Percentiles rank a stretch among this genome's conserved stretches.
These are phyloP conservation scores for Drosophila novamexicana DNA, from an alignment of 1,140 invertebrate species.

Conservation along the genomic window DNA sequence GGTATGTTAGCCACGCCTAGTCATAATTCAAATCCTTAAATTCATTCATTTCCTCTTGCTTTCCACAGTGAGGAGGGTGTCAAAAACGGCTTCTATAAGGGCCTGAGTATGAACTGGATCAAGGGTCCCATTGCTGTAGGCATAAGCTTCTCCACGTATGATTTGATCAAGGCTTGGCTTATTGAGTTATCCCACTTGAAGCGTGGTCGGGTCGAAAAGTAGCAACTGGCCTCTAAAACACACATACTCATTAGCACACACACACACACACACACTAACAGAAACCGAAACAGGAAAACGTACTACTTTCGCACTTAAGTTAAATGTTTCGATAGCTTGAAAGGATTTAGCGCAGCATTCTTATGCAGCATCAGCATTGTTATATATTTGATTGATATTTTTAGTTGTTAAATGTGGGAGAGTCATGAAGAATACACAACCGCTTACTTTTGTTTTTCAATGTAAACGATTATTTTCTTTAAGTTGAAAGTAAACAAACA, in stretches of 20 bases:
- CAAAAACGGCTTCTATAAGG: slow-evolving; percentile 97
- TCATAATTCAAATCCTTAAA: neutral
- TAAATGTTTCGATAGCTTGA: slow-evolving; percentile 21
- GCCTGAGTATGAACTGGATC: slow-evolving; percentile 99
- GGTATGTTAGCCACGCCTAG: slow-evolving; percentile 37
- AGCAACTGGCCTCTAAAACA: slow-evolving; percentile 23
- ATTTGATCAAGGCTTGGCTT: slow-evolving; percentile 89
- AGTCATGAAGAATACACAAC: slow-evolving; percentile 38
- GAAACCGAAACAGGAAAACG: slow-evolving; percentile 32
- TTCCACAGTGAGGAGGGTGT: slow-evolving; percentile 92
- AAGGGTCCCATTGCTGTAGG: slow-evolving; percentile 99
- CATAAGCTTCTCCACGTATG: slow-evolving; percentile 98
- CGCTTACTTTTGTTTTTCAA: slow-evolving; percentile 69
- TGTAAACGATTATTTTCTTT: slow-evolving; percentile 60
- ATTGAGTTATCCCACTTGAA: slow-evolving; percentile 75
- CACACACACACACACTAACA: slow-evolving; percentile 47
- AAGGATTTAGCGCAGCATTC: slow-evolving; percentile 21
- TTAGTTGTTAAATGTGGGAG: slow-evolving; percentile 61
- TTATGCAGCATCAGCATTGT: slow-evolving; percentile 54
- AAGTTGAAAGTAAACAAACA: slow-evolving; percentile 63
- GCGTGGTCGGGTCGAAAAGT: slow-evolving; percentile 58
- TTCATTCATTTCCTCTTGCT: neutral
- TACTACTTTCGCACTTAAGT: slow-evolving; percentile 59
- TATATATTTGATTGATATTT: slow-evolving; percentile 64
- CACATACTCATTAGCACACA: slow-evolving; percentile 11